Evolutionary conservation across 2,797 vertebrate genomes (phyloP).

Genomic region (Erithacus rubecula): DNA sequence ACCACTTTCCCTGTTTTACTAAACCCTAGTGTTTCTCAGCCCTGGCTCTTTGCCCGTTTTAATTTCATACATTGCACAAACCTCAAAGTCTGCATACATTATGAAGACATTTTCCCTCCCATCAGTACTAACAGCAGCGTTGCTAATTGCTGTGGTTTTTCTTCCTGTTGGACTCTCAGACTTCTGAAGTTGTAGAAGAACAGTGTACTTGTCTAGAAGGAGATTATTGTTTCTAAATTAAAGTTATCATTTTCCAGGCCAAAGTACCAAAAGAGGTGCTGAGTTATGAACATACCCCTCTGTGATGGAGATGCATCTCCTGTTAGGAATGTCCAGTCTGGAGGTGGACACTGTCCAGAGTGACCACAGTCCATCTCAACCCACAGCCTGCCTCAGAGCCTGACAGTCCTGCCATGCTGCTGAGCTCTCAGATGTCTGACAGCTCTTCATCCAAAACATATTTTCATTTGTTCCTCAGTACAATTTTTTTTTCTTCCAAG

Average conservation of each 20-base stretch:
- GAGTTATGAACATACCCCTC: accelerated
- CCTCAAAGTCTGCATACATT: background rate
- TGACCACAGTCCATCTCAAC: background rate
- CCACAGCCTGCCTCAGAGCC: background rate
- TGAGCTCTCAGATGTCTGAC: background rate
- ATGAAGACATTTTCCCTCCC: background rate
- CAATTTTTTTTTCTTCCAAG: background rate
- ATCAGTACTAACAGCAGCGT: background rate
- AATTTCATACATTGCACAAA: background rate
- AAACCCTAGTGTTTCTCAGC: background rate
- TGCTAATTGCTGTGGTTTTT: background rate
- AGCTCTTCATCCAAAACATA: background rate
- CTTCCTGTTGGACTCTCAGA: background rate
- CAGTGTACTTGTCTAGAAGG: background rate
- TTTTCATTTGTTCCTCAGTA: background rate
- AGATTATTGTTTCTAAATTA: background rate
- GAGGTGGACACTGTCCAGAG: background rate
- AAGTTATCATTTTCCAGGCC: background rate
- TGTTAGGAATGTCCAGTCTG: background rate
- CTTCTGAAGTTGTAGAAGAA: background rate
- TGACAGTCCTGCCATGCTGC: background rate
- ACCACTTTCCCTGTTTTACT: background rate
- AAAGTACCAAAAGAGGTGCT: background rate
- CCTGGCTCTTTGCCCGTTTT: background rate
- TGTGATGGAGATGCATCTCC: background rate